Evolutionary conservation across 2,797 vertebrate genomes (phyloP).

Genomic region (Florisuga fusca): DNA sequence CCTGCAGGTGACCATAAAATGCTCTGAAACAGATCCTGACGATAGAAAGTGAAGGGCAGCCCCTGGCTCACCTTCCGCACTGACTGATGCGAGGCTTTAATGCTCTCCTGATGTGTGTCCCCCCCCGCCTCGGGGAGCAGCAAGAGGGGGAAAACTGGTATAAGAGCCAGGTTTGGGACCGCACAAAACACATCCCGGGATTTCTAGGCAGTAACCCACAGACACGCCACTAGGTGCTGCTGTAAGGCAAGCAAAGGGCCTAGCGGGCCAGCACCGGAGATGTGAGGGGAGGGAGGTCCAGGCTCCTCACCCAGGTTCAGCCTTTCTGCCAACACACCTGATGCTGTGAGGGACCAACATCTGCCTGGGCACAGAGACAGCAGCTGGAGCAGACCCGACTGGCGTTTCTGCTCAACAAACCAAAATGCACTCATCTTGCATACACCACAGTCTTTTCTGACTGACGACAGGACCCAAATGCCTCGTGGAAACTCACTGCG

Average conservation of each 20-base stretch:
- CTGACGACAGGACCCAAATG: neutral
- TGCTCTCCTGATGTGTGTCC: neutral
- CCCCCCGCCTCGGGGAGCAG: neutral
- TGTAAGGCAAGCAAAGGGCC: slow-evolving; percentile 60
- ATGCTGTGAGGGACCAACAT: fast-evolving
- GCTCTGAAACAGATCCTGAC: fast-evolving
- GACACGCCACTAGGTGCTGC: slow-evolving; percentile 78
- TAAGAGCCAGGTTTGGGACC: neutral
- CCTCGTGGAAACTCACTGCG: neutral
- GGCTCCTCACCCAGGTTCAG: neutral
- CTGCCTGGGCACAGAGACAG: neutral
- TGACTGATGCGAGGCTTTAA: fast-evolving
- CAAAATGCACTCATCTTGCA: fast-evolving
- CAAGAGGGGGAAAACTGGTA: neutral
- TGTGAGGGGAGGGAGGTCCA: neutral
- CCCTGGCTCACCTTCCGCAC: neutral
- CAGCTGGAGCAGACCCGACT: fast-evolving
- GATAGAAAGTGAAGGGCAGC: fast-evolving
- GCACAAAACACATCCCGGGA: neutral
- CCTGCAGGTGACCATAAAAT: neutral
- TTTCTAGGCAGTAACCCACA: slow-evolving; percentile 43
- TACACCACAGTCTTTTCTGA: neutral
- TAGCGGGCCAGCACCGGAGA: fast-evolving
- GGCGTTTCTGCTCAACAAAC: neutral
- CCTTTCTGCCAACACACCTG: neutral